These are phyloP conservation scores for Furnarius figulus DNA, from an alignment of 2,113 vertebrate genomes.

Conservation along the genomic window DNA sequence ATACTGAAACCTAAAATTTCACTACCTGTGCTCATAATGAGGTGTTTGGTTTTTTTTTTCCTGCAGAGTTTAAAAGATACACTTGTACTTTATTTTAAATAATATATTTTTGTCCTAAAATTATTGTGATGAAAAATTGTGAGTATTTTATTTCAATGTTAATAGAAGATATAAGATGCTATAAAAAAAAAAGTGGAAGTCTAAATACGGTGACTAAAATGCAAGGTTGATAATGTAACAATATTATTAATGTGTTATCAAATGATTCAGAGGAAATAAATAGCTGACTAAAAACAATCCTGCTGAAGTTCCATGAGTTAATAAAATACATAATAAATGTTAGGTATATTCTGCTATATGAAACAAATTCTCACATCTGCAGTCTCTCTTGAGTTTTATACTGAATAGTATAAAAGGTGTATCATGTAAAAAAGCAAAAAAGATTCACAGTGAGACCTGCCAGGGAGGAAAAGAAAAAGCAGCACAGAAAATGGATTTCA, in stretches of 20 bases:
- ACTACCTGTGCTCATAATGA: not conserved
- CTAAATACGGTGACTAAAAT: not conserved
- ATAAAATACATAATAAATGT: not conserved
- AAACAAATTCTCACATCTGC: not conserved
- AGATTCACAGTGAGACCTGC: not conserved
- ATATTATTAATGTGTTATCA: not conserved
- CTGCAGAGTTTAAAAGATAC: not conserved
- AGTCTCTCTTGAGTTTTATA: not conserved
- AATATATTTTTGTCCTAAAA: not conserved
- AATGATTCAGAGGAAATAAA: not conserved
- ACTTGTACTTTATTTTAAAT: not conserved
- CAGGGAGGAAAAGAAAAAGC: not conserved
- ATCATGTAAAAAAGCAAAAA: not conserved
- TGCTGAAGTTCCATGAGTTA: not conserved
- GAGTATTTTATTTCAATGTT: not conserved
- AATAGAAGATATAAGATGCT: not conserved
- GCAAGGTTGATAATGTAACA: not conserved
- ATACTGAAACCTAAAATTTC: not conserved
- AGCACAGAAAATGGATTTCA: not conserved
- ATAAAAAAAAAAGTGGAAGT: not conserved
- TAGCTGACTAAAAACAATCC: not conserved
- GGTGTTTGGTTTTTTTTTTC: not conserved
- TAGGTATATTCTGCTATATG: not conserved
- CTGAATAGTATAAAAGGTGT: not conserved
- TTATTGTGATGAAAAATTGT: not conserved